A percentile compares a stretch with the other conserved stretches of the same genome.
These are phyloP conservation scores for Connochaetes taurinus DNA, from an alignment of 2,113 vertebrate genomes.

Conservation along the genomic window DNA sequence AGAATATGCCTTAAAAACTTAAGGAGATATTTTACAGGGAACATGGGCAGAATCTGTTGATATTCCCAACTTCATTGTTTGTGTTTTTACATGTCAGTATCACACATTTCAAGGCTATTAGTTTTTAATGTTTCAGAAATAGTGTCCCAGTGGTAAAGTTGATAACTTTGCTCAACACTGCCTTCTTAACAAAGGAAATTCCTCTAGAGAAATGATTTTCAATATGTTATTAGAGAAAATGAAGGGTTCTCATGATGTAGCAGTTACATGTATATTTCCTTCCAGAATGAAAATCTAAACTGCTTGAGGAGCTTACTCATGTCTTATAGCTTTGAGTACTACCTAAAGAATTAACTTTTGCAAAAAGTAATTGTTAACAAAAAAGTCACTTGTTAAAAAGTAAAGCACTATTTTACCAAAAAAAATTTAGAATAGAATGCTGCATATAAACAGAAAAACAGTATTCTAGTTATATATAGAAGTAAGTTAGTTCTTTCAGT, in stretches of 20 bases:
- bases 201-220: background rate
- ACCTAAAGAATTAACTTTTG: background rate
- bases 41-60: background rate
- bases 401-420: background rate
- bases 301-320: background rate
- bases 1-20: conserved; percentile 4
- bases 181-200: conserved; percentile 37
- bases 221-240: background rate
- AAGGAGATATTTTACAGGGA: background rate
- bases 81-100: background rate
- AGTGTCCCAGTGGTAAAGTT: background rate
- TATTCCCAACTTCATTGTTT: background rate
- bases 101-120: background rate
- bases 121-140: conserved; percentile 5
- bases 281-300: background rate
- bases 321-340: background rate
- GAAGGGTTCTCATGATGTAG: background rate
- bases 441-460: background rate
- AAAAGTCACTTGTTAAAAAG: background rate
- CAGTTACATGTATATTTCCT: background rate
- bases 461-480: background rate
- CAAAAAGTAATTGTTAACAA: background rate
- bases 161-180: background rate
- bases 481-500: background rate
- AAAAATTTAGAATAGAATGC: background rate